Percentiles rank a stretch among this genome's conserved stretches.
Conservation (phyloP, 2,797 vertebrate species). For the Tangara arthus region DNA sequence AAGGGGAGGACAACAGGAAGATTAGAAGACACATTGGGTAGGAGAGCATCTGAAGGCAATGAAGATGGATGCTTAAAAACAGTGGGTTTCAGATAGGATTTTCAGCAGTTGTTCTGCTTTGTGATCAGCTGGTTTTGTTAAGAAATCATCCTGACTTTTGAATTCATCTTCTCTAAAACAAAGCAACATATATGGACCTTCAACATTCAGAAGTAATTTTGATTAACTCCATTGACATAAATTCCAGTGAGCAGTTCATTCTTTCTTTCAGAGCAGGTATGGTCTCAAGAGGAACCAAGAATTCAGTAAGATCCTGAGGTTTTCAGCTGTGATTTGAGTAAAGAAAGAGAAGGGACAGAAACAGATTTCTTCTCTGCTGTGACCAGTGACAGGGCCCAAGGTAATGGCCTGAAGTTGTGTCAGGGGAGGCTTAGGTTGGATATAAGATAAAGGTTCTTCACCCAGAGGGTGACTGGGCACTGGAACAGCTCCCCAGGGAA, state of each 20-base stretch:
- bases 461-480: fast-evolving
- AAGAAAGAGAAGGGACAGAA: not conserved
- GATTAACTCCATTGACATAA: not conserved
- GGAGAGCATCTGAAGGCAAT: not conserved
- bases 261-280: not conserved
- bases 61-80: not conserved
- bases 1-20: not conserved
- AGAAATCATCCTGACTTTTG: not conserved
- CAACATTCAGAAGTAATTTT: not conserved
- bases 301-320: not conserved
- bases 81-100: not conserved
- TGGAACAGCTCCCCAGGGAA: too few species aligned
- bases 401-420: not conserved
- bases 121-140: not conserved
- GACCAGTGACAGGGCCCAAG: not conserved
- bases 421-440: fast-evolving
- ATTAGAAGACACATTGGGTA: not conserved
- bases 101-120: not conserved
- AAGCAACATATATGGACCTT: not conserved
- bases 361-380: not conserved
- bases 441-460: fast-evolving
- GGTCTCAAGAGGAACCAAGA: not conserved
- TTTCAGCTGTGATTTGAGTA: not conserved
- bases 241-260: not conserved
- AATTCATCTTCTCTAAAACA: not conserved